Evolutionary conservation across 2,888 invertebrate genomes (phyloP).

Genomic region (Arge pagana): DNA sequence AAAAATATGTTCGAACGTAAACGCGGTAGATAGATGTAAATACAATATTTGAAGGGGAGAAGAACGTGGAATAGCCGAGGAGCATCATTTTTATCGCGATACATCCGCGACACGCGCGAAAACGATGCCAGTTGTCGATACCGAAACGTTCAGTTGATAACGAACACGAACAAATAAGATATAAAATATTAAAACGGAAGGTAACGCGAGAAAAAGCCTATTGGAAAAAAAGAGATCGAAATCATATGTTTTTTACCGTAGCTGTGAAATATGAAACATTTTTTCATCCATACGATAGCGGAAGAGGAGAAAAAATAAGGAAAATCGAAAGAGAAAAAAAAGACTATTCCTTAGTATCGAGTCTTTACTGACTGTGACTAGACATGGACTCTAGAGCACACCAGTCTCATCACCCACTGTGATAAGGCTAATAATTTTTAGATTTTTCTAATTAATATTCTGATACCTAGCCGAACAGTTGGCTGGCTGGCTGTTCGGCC

Average conservation of each 20-base stretch:
- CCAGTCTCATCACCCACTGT: slow-evolving; percentile 37
- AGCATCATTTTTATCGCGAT: too few relatives aligned
- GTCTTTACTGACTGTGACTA: slow-evolving; percentile 26
- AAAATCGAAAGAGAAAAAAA: slow-evolving; percentile 3
- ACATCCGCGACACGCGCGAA: too few relatives aligned
- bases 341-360: slow-evolving; percentile 21
- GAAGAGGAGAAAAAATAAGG: background rate
- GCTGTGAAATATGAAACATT: slow-evolving; percentile 18
- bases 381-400: slow-evolving; percentile 32
- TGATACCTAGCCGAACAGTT: slow-evolving; percentile 12
- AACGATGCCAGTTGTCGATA: too few relatives aligned
- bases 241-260: slow-evolving; percentile 19
- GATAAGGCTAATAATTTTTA: slow-evolving; percentile 35
- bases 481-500: slow-evolving; percentile 4
- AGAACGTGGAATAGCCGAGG: too few relatives aligned
- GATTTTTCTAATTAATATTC: slow-evolving; percentile 23
- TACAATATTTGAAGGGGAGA: too few relatives aligned
- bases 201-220: background rate
- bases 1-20: too few relatives aligned
- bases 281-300: slow-evolving; percentile 12
- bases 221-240: background rate
- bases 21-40: too few relatives aligned
- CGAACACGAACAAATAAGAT: background rate
- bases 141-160: too few relatives aligned
- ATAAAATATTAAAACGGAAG: background rate